These are phyloP conservation scores for Drosophila persimilis DNA, from an alignment of 1,140 invertebrate species.

Conservation along the genomic window DNA sequence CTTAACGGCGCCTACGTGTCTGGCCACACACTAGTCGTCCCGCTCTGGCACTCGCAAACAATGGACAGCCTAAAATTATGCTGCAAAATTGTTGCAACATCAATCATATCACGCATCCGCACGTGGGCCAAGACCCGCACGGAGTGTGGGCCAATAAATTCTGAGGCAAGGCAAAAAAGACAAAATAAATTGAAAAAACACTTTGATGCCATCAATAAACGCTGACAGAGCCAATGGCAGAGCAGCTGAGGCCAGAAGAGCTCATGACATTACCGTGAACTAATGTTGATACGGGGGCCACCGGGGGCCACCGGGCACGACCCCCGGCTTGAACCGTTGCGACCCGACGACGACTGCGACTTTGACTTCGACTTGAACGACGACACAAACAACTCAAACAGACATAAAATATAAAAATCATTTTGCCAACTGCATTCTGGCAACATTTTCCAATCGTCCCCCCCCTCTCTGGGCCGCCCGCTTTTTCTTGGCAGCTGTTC, in stretches of 20 bases:
- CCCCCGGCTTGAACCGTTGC: background rate
- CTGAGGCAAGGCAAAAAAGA: constrained; percentile 36
- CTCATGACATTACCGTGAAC: constrained; percentile 76
- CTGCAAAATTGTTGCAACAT: constrained; percentile 76
- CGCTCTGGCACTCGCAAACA: constrained; percentile 16
- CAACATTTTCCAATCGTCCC: constrained; percentile 33
- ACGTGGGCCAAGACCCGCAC: constrained; percentile 21
- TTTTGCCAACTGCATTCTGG: constrained; percentile 73
- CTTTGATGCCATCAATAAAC: constrained; percentile 80
- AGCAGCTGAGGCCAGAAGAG: constrained; percentile 73
- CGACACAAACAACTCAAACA: constrained; percentile 65
- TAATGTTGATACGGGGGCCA: constrained; percentile 65
- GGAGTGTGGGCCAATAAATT: constrained; percentile 71
- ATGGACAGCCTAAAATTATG: constrained; percentile 63
- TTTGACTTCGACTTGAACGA: background rate
- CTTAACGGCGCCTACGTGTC: constrained; percentile 63
- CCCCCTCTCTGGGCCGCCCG: background rate
- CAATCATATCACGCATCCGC: constrained; percentile 68
- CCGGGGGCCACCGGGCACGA: constrained; percentile 5
- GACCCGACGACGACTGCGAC: constrained; percentile 20
- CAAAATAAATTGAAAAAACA: constrained; percentile 81
- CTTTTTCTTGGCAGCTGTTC: constrained; percentile 72
- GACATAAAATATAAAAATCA: constrained; percentile 70
- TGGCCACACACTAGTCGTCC: constrained; percentile 18
- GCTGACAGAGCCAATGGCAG: constrained; percentile 70